Evolutionary conservation across 2,113 vertebrate genomes (phyloP).

Genomic region (Engraulis encrasicolus): DNA sequence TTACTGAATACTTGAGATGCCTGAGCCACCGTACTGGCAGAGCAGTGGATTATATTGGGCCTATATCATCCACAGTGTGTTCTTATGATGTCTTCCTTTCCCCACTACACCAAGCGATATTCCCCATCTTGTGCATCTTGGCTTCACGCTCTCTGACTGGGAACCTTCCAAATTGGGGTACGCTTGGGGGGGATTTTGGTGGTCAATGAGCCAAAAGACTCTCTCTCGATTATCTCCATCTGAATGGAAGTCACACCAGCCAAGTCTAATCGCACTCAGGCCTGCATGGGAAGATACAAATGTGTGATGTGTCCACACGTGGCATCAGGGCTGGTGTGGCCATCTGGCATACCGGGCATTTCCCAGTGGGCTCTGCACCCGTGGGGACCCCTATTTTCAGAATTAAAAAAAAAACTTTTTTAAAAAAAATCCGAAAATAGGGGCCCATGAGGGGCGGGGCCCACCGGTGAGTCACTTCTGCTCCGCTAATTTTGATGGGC

Average conservation of each 20-base stretch:
- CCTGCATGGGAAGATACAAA: neutral
- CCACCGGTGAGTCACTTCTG: too few species aligned
- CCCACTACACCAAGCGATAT: neutral
- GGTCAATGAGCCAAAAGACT: constrained; percentile 10
- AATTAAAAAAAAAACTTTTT: too few species aligned
- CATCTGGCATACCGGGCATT: too few species aligned
- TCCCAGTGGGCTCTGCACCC: too few species aligned
- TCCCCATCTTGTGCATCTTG: constrained; percentile 4
- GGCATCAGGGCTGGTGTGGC: too few species aligned
- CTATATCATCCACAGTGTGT: neutral
- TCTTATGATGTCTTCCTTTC: neutral
- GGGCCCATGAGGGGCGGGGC: too few species aligned
- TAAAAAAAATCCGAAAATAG: too few species aligned
- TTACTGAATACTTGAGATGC: neutral
- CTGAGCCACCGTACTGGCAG: neutral
- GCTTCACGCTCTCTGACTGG: neutral
- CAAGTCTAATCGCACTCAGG: neutral
- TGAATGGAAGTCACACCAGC: constrained; percentile 18
- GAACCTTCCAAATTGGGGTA: neutral
- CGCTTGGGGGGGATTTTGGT: neutral
- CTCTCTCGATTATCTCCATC: constrained; percentile 33
- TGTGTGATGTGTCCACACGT: neutral
- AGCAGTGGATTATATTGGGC: neutral
- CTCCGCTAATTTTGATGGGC: too few species aligned
- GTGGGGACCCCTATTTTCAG: too few species aligned